Evolutionary conservation across 2,888 invertebrate genomes (phyloP).

Genomic region (Caenorhabditis zanzibari): DNA sequence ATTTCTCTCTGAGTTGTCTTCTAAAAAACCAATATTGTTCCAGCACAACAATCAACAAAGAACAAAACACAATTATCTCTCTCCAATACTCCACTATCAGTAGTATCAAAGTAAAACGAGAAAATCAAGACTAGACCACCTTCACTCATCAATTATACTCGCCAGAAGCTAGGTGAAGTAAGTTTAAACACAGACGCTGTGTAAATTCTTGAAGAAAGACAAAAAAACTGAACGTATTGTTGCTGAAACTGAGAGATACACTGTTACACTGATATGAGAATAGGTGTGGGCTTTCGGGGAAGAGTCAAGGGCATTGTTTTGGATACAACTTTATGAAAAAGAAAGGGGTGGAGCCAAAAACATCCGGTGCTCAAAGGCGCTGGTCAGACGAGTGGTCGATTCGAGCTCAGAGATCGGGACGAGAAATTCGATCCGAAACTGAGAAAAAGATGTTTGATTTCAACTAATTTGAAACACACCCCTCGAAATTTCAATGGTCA

Average conservation of each 20-base stretch:
- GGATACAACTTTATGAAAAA: constrained; percentile 19
- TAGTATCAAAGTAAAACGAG: constrained; percentile 24
- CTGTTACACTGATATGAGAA: constrained; percentile 34
- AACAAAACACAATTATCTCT: constrained; percentile 3
- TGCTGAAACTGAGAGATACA: constrained; percentile 28
- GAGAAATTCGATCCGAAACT: constrained; percentile 27
- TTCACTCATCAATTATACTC: constrained; percentile 15
- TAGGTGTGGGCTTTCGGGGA: neutral
- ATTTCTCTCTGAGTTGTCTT: too few species aligned
- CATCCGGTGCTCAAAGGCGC: constrained; percentile 24
- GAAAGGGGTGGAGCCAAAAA: neutral
- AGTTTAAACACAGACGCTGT: constrained; percentile 5
- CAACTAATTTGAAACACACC: constrained; percentile 24
- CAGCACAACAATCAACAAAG: neutral
- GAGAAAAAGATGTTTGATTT: constrained; percentile 34
- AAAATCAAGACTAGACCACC: constrained; percentile 17
- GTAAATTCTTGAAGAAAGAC: too few species aligned
- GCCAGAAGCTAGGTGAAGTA: constrained; percentile 9
- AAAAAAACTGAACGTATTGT: constrained; percentile 44
- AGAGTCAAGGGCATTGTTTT: constrained; percentile 12
- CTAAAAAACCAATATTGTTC: too few species aligned
- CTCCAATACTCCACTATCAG: neutral
- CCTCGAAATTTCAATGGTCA: neutral
- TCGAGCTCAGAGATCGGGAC: constrained; percentile 23
- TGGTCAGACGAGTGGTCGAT: constrained; percentile 38